phyloP scores from a whole-genome alignment of 2,888 invertebrate genomes.

The Drosophila recens region DNA sequence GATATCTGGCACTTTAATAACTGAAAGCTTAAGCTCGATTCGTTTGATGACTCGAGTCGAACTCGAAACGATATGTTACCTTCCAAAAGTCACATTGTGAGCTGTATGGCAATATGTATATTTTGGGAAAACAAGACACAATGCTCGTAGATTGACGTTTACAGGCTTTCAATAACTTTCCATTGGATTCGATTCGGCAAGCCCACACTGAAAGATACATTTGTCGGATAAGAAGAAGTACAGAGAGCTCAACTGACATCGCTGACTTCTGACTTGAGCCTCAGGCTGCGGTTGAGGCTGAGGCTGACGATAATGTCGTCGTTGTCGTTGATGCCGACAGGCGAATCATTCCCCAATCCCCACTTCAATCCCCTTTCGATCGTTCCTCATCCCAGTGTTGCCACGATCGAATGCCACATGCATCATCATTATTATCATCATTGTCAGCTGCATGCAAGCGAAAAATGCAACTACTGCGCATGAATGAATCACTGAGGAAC shows the following conservation, averaged over 20 bases:
- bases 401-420: slow-evolving; percentile 18
- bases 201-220: slow-evolving; percentile 74
- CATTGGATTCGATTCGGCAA: slow-evolving; percentile 65
- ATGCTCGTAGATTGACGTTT: slow-evolving; percentile 57
- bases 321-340: slow-evolving; percentile 73
- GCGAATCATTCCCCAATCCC: slow-evolving; percentile 66
- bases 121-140: slow-evolving; percentile 54
- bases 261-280: slow-evolving; percentile 66
- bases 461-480: slow-evolving; percentile 73
- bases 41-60: slow-evolving; percentile 40
- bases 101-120: slow-evolving; percentile 52
- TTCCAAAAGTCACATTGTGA: slow-evolving; percentile 10
- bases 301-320: slow-evolving; percentile 75
- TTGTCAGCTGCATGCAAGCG: slow-evolving; percentile 76
- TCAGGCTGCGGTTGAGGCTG: slow-evolving; percentile 30
- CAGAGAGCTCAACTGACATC: slow-evolving; percentile 56
- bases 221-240: slow-evolving; percentile 69
- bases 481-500: slow-evolving; percentile 72
- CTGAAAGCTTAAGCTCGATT: slow-evolving; percentile 22
- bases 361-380: neutral
- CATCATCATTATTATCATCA: slow-evolving; percentile 77
- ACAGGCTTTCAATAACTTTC: slow-evolving; percentile 77
- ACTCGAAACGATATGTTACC: neutral
- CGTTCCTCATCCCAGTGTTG: neutral
- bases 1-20: slow-evolving; percentile 29